Conservation (phyloP, 2,888 invertebrate genomes). For the Apamea crenata region DNA sequence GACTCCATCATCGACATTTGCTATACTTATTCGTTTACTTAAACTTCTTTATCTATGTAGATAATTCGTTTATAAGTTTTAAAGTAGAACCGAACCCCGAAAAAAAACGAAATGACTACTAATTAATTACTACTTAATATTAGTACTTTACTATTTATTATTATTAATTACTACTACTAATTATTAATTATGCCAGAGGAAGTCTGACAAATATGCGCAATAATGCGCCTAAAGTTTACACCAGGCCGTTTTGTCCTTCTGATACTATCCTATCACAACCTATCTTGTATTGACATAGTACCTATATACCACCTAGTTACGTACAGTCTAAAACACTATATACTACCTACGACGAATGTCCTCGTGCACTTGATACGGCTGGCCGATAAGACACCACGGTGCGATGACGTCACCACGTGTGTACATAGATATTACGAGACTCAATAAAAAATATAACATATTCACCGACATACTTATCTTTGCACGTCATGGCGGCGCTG, state of each 20-base stretch:
- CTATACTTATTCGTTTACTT: not conserved
- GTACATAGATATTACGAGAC: constrained; percentile 50
- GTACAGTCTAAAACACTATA: constrained; percentile 12
- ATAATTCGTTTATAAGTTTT: not conserved
- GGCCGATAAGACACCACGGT: constrained; percentile 57
- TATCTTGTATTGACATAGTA: constrained; percentile 17
- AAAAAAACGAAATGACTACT: not conserved
- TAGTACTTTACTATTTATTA: too few species aligned
- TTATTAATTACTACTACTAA: too few species aligned
- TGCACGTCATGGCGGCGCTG: constrained; percentile 26
- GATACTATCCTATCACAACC: not conserved
- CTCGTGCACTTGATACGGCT: constrained; percentile 61
- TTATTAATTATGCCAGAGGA: not conserved
- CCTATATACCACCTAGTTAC: constrained; percentile 24
- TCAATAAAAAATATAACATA: constrained; percentile 40
- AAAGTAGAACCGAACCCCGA: not conserved
- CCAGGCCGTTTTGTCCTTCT: not conserved
- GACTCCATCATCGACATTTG: not conserved
- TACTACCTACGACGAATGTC: constrained; percentile 36
- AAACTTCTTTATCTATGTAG: not conserved
- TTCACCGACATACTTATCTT: constrained; percentile 5
- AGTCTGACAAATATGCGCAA: too few species aligned
- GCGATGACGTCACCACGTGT: constrained; percentile 55
- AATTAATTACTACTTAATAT: too few species aligned
- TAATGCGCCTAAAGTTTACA: not conserved